Evolutionary conservation across 2,113 vertebrate genomes (phyloP).

Genomic region (Cavia aperea): DNA sequence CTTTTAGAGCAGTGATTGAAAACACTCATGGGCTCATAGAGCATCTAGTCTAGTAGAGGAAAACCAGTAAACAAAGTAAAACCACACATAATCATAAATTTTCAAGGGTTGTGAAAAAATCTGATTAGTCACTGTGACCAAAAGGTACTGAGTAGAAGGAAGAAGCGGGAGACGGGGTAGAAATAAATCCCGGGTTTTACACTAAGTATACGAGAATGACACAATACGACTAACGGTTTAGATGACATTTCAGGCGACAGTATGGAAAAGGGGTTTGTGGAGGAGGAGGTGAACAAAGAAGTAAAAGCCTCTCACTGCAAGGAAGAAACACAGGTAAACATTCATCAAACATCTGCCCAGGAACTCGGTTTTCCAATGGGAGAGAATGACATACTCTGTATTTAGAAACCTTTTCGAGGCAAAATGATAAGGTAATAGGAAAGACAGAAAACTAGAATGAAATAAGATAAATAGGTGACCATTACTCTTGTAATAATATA

Average conservation of each 20-base stretch:
- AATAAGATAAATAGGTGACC: not conserved
- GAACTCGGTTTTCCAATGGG: not conserved
- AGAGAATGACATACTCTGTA: not conserved
- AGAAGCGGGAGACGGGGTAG: not conserved
- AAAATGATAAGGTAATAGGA: not conserved
- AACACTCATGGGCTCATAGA: not conserved
- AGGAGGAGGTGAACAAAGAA: not conserved
- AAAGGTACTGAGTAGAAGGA: not conserved
- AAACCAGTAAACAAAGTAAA: not conserved
- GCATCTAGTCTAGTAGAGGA: not conserved
- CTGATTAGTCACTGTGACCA: not conserved
- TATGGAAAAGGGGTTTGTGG: not conserved
- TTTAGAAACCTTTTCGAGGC: not conserved
- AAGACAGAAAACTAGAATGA: conserved; percentile 23
- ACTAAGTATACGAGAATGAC: not conserved
- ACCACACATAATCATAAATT: not conserved
- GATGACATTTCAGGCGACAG: not conserved
- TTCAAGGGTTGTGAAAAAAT: not conserved
- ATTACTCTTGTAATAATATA: not conserved
- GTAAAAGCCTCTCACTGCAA: not conserved
- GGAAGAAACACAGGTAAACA: not conserved
- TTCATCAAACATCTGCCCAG: not conserved
- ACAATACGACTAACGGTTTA: not conserved
- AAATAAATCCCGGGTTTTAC: not conserved
- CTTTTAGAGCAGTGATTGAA: not conserved